These are phyloP conservation scores for Potamarius usumacintae DNA, from an alignment of 2,113 vertebrate genomes.

Conservation along the genomic window DNA sequence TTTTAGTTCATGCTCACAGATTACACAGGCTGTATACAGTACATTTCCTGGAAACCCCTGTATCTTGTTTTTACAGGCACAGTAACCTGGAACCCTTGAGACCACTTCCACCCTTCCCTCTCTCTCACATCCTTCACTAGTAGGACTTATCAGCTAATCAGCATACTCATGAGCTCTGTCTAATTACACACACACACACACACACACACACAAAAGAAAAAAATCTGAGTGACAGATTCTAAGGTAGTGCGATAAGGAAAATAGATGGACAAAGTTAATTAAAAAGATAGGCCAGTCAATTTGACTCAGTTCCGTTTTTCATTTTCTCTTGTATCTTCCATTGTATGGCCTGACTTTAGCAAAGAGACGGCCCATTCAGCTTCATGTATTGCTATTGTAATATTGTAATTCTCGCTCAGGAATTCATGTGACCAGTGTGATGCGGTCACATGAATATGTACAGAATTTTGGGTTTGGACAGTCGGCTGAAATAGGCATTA, in stretches of 20 bases:
- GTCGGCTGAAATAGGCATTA: constrained; percentile 23
- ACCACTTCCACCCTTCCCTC: not conserved
- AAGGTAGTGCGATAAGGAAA: constrained; percentile 53
- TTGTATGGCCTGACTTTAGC: constrained; percentile 15
- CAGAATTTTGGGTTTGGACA: not conserved
- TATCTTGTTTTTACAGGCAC: not conserved
- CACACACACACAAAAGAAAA: constrained; percentile 6
- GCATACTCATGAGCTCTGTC: constrained; percentile 9
- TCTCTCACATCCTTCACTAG: not conserved
- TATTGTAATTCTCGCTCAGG: constrained; percentile 7
- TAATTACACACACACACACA: constrained; percentile 14
- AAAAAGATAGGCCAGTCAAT: constrained; percentile 52
- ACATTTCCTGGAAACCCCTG: not conserved
- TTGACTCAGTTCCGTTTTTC: constrained; percentile 31
- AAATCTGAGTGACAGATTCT: constrained; percentile 45
- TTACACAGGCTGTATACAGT: not conserved
- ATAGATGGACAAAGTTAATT: constrained; percentile 57
- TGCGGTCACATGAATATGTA: constrained; percentile 1
- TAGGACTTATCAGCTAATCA: constrained; percentile 30
- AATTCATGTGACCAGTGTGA: constrained; percentile 9
- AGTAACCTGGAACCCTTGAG: not conserved
- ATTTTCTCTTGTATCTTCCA: not conserved
- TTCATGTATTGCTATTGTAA: not conserved
- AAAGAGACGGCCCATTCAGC: constrained; percentile 16
- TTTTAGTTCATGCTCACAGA: not conserved